A percentile compares a stretch with the other conserved stretches of the same genome.
Conservation (phyloP, 2,797 vertebrate species). For the Okamejei kenojei region DNA sequence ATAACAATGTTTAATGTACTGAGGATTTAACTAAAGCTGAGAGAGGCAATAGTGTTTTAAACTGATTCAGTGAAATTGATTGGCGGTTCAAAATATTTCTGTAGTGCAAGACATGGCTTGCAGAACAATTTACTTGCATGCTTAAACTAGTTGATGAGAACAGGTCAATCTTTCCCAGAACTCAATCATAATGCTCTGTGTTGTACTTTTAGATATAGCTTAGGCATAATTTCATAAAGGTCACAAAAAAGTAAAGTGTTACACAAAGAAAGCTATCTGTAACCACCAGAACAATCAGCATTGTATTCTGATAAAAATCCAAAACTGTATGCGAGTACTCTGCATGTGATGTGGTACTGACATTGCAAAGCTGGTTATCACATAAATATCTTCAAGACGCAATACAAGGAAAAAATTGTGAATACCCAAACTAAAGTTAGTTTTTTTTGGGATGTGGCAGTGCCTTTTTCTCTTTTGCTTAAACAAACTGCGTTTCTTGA, state of each 20-base stretch:
- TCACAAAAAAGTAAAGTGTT: conserved; percentile 24
- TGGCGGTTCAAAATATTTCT: not conserved
- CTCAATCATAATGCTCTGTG: conserved; percentile 19
- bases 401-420: conserved; percentile 16
- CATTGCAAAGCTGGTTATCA: conserved; percentile 2
- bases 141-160: not conserved
- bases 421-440: not conserved
- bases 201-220: conserved; percentile 5
- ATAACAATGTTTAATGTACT: not conserved
- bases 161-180: conserved; percentile 30
- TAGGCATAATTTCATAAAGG: conserved; percentile 24
- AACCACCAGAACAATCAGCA: conserved; percentile 25
- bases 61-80: conserved; percentile 8
- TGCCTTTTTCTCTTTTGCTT: conserved; percentile 24
- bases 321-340: conserved; percentile 17
- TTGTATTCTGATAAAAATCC: conserved; percentile 29
- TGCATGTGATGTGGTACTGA: conserved; percentile 18
- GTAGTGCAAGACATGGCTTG: not conserved
- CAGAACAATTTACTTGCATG: conserved; percentile 11
- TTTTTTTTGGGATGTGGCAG: conserved; percentile 1
- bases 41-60: conserved; percentile 19
- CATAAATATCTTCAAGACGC: conserved; percentile 28
- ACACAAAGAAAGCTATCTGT: conserved; percentile 25
- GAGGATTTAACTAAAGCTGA: conserved; percentile 9
- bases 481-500: conserved; percentile 15